Base-by-base conservation (phyloP, 1,140 invertebrate genomes). In the Diachasma alloeum region DNA sequence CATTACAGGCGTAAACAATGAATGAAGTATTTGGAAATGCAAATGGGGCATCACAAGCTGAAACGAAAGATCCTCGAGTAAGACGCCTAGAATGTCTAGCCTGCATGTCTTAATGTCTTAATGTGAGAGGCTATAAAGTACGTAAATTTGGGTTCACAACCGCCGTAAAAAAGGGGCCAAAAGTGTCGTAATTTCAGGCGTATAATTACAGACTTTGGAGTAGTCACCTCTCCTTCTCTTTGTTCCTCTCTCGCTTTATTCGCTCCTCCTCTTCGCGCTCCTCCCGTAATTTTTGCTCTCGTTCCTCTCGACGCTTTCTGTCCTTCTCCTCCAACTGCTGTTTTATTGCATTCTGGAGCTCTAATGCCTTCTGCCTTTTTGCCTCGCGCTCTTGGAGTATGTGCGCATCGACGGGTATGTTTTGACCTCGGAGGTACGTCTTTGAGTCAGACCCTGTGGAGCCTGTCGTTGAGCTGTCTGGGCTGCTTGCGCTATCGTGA, bases 251-350 rank as follows among this genome's bases (percentile, higher is more conserved):
- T 76, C 90, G 90, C 80, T 91, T 90, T 56, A 94, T 92, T 78
- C 93, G 89, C 69, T 93, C 87, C 80, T 94, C 94, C 85, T 94
- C 93, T 79, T 92, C 89, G 72, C 87, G 89, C 85, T 95, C 93
- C 83, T 95, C 94, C 80, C 86, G 87, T 69, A 92, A 80, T 71
- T 90, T 87, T 70, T 85, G 90, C 81, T 93, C 92, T 53, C 90
- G 91, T 83, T 95, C 94, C 83, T 94, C 92, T 82, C 91, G 91
- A 10, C 91, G 90, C 44, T 89, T 89, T 80, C 90, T 91, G 81
- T 95, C 93, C 68, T 92, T 90, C 83, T 94, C 94, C 85, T 94
- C 93, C 42, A 95, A 87, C 82, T 95, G 94, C 83, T 91, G 91
- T 77, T 93, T 91, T 77, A 95, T 94, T 11, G 93, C 93, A 48